Conservation (phyloP, 2,113 vertebrate species). For the Amblyopsis rosae region DNA sequence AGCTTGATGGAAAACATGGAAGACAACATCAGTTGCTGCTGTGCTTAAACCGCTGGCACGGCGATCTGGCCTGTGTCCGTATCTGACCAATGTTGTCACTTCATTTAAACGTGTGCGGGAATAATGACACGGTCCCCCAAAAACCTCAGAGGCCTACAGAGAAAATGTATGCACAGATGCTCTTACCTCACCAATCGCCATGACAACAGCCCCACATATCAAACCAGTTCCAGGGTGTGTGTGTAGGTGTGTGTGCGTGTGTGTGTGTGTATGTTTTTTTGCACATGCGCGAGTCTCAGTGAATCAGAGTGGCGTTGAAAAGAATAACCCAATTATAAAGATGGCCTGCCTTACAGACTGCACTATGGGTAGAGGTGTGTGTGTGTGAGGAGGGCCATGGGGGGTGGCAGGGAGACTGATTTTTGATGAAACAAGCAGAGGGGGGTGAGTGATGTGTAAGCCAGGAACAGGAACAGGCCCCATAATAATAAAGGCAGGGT, state of each 20-base stretch:
- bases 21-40: not conserved
- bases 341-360: conserved; percentile 72
- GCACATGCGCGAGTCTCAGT: conserved; percentile 53
- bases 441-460: conserved; percentile 13
- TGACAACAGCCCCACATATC: conserved; percentile 50
- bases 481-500: too few species aligned
- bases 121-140: not conserved
- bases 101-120: too few species aligned
- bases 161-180: conserved; percentile 49
- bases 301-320: conserved; percentile 71
- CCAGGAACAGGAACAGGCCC: not conserved
- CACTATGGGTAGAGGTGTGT: conserved; percentile 39
- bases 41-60: too few species aligned
- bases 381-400: conserved; percentile 22
- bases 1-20: not conserved
- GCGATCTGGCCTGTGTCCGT: too few species aligned
- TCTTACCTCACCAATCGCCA: conserved; percentile 65
- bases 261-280: not conserved
- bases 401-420: conserved; percentile 40
- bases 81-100: too few species aligned
- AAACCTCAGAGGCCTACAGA: conserved; percentile 24
- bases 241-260: conserved; percentile 24
- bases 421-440: conserved; percentile 59
- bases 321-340: conserved; percentile 76
- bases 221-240: conserved; percentile 30